Percentiles rank a stretch among this genome's conserved stretches.
These are phyloP conservation scores for Pseudomyrmex pallidus DNA, from an alignment of 1,140 invertebrate genomes.

Conservation along the genomic window DNA sequence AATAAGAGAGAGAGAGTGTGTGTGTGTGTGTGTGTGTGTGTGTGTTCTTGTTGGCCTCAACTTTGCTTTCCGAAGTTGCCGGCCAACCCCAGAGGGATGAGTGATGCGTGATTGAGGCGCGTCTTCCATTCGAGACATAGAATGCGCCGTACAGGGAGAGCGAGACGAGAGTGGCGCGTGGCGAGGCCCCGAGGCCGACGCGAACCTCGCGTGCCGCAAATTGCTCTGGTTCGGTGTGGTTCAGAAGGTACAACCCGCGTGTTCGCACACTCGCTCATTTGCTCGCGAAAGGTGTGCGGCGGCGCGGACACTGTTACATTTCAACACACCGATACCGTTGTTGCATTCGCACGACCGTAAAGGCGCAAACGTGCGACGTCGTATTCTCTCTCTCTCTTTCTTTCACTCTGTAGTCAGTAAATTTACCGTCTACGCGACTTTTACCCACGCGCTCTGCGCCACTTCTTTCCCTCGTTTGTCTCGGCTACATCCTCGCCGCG, in stretches of 20 bases:
- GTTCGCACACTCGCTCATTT: constrained; percentile 73
- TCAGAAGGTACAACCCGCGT: constrained; percentile 71
- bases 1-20: too few relatives aligned
- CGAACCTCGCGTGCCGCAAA: constrained; percentile 81
- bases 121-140: constrained; percentile 14
- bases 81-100: constrained; percentile 5
- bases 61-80: not conserved
- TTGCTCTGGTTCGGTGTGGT: constrained; percentile 73
- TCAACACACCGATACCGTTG: constrained; percentile 23
- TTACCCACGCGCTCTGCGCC: not conserved
- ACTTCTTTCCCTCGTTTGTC: constrained; percentile 42
- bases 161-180: constrained; percentile 73
- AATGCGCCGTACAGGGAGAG: constrained; percentile 28
- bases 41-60: not conserved
- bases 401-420: not conserved
- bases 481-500: constrained; percentile 18
- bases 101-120: constrained; percentile 36
- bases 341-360: constrained; percentile 38
- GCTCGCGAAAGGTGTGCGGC: constrained; percentile 31
- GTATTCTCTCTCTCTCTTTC: not conserved
- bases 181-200: constrained; percentile 69
- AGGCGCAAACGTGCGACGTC: constrained; percentile 18
- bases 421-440: constrained; percentile 23
- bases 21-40: too few relatives aligned
- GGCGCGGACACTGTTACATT: constrained; percentile 40